Evolutionary conservation across 2,888 invertebrate species (phyloP), one percentile per base, ranked within the genome.

Genomic region (Electrophaes corylata): DNA sequence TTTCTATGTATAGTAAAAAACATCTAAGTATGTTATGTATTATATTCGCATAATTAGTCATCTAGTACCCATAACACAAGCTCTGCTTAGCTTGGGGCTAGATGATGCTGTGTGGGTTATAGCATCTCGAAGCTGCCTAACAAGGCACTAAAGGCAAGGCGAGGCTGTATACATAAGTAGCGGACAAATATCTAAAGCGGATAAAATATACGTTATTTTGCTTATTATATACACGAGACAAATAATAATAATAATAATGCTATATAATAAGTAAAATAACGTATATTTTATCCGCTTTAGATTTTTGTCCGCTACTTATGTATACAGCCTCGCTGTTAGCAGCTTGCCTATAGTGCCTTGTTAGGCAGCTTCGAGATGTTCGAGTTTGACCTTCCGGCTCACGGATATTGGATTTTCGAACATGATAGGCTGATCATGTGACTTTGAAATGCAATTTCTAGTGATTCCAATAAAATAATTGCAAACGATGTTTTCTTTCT

Each of bases 321-420:
- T 31, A 49, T 49, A 45, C 14, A 26, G 12, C 11, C 43, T 35
- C 19, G 18, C 40, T 51, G 49, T 20, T 12, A 29, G n/a, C n/a
- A n/a, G n/a, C n/a, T n/a, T n/a, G n/a, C n/a, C n/a, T 20, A 43
- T 44, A 44, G 39, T 37, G 14, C 29, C 51, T 60, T 57, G 56
- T 56, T 56, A 52, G 48, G 44, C 41, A 37, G 53, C 39, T 59
- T 20, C 11, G 49, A 54, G 45, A 50, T 54, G 45, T 48, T 48
- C 26, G 57, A 40, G 23, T 31, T 40, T 54, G 46, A 55, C 50
- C 54, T 47, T 29, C 18, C 54, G 46, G 46, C 46, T 43, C 49
- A 50, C 54, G 54, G 59, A 59, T 55, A 59, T 59, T 59, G 59
- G 50, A 51, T 55, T 55, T 59, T 51, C 41, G 41, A 50, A 46